Evolutionary conservation across 2,888 invertebrate genomes (phyloP).

Genomic region (Pyrocoelia pectoralis): DNA sequence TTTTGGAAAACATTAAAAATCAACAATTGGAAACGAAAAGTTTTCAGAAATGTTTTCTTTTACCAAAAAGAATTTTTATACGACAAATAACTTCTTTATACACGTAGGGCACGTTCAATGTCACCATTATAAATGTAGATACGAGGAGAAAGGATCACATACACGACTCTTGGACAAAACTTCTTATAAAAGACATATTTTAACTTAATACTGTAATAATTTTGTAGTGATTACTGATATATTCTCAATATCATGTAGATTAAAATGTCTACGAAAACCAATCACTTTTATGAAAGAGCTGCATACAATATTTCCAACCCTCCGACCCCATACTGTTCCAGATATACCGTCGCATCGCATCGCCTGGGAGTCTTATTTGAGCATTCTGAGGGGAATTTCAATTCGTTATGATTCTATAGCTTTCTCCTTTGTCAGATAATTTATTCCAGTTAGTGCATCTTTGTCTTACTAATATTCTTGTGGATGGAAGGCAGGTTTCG

Average conservation of each 20-base stretch:
- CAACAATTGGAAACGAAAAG: too few species aligned
- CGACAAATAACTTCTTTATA: too few species aligned
- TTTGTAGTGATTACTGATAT: conserved; percentile 6
- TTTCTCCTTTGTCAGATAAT: conserved; percentile 45
- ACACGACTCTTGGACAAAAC: background rate
- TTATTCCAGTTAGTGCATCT: conserved; percentile 8
- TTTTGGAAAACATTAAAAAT: too few species aligned
- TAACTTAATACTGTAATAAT: background rate
- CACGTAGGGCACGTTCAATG: too few species aligned
- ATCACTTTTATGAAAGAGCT: conserved; percentile 19
- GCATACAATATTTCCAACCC: conserved; percentile 52
- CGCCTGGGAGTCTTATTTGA: conserved; percentile 47
- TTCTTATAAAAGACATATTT: background rate
- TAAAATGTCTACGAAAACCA: conserved; percentile 45
- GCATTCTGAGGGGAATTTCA: conserved; percentile 59
- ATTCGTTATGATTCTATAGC: conserved; percentile 57
- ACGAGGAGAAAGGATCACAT: too few species aligned
- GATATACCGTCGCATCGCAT: conserved; percentile 18
- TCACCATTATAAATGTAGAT: too few species aligned
- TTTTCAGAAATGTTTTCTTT: too few species aligned
- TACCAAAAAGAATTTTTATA: too few species aligned
- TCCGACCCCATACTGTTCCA: conserved; percentile 37
- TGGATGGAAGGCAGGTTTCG: conserved; percentile 21
- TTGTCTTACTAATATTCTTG: conserved; percentile 19
- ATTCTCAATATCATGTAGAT: conserved; percentile 46